Evolutionary conservation across 2,888 invertebrate species (phyloP), one percentile per base, ranked within the genome.

Genomic region (Isoperla grammatica): DNA sequence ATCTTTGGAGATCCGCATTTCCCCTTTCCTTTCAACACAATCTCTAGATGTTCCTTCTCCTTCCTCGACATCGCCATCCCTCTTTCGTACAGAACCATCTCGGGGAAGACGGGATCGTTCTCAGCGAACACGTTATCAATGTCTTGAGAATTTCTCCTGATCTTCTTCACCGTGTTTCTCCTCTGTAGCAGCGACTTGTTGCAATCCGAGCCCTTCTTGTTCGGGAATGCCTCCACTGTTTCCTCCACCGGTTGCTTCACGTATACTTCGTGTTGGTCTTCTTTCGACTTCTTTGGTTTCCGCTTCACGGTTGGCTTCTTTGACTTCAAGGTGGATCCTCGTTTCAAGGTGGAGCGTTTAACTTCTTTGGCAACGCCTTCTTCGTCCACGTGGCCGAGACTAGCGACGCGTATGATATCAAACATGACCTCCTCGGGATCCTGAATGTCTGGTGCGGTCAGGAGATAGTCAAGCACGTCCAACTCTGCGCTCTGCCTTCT

Each of bases 221-320:
- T 8, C 20, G 12, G 20, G 22, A 11, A 19, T 4, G 5, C 5
- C 5, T 4, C 19, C 6, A 6, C 43, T 20, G 43, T 9, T 1
- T 13, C 20, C 2, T 11, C 12, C 19, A n/a, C 12, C 20, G 19
- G 8, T 8, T 46, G 22, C 12, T n/a, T 22, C 56, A 20, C 15
- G 9, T 57, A 46, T n/a, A n/a, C n/a, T 19, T 23, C 19, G 2
- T 22, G 20, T 15, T 42, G 37, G 9, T 17, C 15, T 22, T 60
- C 35, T 40, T 62, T 57, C 11, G 39, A 35, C 62, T 63, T 48
- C 55, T 77, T 69, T 73, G 73, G 64, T 61, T 57, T 63, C 55
- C 61, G 42, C n/a, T 48, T 62, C 49, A 59, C 5, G 65, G 56
- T 64, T 70, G 72, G 67, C 73, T 74, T 68, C 71, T 73, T n/a